Conservation (phyloP, 2,113 vertebrate genomes). For the Brachyhypopomus occidentalis region DNA sequence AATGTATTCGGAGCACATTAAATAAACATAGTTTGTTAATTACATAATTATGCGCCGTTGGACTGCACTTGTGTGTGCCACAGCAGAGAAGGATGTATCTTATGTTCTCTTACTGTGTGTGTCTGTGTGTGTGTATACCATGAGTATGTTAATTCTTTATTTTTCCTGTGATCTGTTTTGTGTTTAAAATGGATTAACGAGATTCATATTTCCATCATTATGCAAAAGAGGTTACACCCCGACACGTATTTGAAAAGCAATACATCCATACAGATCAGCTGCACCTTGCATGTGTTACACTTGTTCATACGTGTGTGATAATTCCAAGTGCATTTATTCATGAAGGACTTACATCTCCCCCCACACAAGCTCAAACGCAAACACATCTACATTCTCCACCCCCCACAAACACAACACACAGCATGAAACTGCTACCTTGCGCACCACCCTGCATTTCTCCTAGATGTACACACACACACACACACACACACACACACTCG, state of each 20-base stretch:
- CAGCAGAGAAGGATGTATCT: background rate
- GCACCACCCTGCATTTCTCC: slow-evolving; percentile 4
- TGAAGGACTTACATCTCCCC: background rate
- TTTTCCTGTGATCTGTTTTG: slow-evolving; percentile 3
- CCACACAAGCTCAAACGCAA: background rate
- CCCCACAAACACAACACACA: background rate
- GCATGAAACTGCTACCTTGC: slow-evolving; percentile 40
- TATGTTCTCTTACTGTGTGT: background rate
- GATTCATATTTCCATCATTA: slow-evolving; percentile 2
- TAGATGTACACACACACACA: slow-evolving; percentile 16
- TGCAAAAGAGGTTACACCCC: background rate
- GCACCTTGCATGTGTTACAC: background rate
- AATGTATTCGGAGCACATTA: slow-evolving; percentile 75
- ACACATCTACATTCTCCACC: background rate
- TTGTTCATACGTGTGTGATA: background rate
- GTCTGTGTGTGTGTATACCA: background rate
- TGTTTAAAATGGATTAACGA: slow-evolving; percentile 14
- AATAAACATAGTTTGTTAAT: slow-evolving; percentile 77
- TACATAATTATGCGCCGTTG: slow-evolving; percentile 70
- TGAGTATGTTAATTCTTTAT: background rate
- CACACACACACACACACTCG: slow-evolving; percentile 31
- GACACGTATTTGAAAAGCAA: background rate
- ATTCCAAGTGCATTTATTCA: slow-evolving; percentile 24
- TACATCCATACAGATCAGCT: background rate
- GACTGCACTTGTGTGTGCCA: slow-evolving; percentile 46